Conservation (phyloP, 1,140 invertebrate genomes). For the Phenacoccus solenopsis region DNA sequence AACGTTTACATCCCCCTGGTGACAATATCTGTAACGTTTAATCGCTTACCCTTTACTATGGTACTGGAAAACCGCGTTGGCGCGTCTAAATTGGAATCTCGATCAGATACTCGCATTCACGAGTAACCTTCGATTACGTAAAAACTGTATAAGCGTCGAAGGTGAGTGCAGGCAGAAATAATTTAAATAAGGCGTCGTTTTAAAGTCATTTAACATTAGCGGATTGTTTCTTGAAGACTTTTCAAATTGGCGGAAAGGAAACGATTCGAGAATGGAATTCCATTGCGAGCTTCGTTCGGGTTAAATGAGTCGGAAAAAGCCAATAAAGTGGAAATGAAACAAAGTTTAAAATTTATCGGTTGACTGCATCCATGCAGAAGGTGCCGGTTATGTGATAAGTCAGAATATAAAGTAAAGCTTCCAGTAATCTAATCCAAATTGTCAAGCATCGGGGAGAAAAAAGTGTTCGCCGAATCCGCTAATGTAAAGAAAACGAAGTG, state of each 20-base stretch:
- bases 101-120: too few species aligned
- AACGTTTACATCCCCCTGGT: too few species aligned
- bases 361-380: constrained; percentile 7
- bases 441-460: not conserved
- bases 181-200: not conserved
- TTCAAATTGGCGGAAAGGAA: constrained; percentile 6
- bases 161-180: not conserved
- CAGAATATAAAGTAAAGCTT: constrained; percentile 5
- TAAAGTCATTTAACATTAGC: constrained; percentile 3
- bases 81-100: too few species aligned
- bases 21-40: too few species aligned
- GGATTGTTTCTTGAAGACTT: not conserved
- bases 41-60: too few species aligned
- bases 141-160: too few species aligned
- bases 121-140: too few species aligned
- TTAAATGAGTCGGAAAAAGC: constrained; percentile 15
- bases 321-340: constrained; percentile 14
- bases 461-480: not conserved
- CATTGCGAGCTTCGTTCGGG: not conserved
- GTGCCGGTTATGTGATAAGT: constrained; percentile 13
- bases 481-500: not conserved
- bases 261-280: constrained; percentile 9
- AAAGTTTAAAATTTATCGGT: constrained; percentile 15
- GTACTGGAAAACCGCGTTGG: too few species aligned
- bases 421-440: not conserved